A percentile compares a stretch with the other conserved stretches of the same genome.
These are phyloP conservation scores for Serrognathus titanus DNA, from an alignment of 2,888 invertebrate genomes.

Conservation along the genomic window DNA sequence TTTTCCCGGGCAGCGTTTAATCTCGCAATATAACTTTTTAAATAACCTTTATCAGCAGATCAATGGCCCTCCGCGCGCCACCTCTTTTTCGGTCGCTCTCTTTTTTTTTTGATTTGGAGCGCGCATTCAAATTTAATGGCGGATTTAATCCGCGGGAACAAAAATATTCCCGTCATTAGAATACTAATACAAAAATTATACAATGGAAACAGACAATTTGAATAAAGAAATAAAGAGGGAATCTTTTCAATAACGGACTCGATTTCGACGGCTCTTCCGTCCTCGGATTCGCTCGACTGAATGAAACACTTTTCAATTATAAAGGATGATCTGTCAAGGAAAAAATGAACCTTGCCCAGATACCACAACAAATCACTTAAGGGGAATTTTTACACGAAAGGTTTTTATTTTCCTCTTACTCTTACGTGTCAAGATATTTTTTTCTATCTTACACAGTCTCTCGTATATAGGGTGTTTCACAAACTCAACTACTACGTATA, in stretches of 20 bases:
- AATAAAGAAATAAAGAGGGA: conserved; percentile 22
- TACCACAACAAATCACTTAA: too few species aligned
- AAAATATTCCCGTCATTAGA: conserved; percentile 10
- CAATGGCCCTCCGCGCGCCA: too few species aligned
- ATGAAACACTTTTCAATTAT: conserved; percentile 27
- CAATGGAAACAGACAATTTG: conserved; percentile 23
- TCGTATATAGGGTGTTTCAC: too few species aligned
- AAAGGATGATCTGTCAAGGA: conserved; percentile 26
- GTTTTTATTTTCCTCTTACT: too few species aligned
- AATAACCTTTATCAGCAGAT: not conserved
- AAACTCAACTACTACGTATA: too few species aligned
- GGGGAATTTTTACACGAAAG: too few species aligned
- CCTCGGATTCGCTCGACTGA: conserved; percentile 4
- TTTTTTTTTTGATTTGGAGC: conserved; percentile 6
- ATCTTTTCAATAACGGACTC: conserved; percentile 22
- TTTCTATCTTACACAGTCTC: too few species aligned
- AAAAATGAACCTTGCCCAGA: conserved; percentile 20
- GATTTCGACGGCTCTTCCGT: conserved; percentile 21
- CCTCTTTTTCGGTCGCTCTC: not conserved
- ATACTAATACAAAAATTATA: conserved; percentile 24
- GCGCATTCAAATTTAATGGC: conserved; percentile 12
- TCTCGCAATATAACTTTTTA: not conserved
- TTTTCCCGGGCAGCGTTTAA: conserved; percentile 9
- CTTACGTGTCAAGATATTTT: too few species aligned
- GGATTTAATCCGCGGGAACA: conserved; percentile 13